A percentile compares a stretch with the other conserved stretches of the same genome.
Evolutionary conservation across 2,113 vertebrate species (phyloP).

Genomic region (Budorcas taxicolor): DNA sequence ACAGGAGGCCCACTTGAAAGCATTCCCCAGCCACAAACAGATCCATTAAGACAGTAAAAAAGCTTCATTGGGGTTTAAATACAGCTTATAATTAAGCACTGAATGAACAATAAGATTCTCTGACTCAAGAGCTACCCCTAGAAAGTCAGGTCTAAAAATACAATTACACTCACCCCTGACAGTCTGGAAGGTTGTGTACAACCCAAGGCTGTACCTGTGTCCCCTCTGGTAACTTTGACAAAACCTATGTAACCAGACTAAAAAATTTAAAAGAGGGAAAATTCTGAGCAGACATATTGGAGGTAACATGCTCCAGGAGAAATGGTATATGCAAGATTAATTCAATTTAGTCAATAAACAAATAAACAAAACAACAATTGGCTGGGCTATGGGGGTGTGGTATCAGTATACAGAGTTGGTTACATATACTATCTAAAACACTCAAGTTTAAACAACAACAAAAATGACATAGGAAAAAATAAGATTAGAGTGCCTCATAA

Average conservation of each 20-base stretch:
- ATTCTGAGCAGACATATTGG: background rate
- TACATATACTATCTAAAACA: background rate
- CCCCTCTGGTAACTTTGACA: background rate
- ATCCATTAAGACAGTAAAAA: background rate
- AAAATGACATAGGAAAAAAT: background rate
- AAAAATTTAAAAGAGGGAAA: background rate
- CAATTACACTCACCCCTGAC: background rate
- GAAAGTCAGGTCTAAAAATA: background rate
- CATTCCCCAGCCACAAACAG: background rate
- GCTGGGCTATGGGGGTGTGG: background rate
- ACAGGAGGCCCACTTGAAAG: background rate
- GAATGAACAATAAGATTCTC: background rate
- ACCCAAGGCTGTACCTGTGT: background rate
- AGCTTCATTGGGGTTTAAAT: background rate
- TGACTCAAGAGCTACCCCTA: background rate
- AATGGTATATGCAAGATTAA: background rate
- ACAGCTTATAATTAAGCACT: background rate
- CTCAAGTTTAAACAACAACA: background rate
- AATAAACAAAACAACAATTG: background rate
- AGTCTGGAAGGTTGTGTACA: background rate
- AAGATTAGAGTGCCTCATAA: background rate
- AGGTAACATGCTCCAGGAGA: background rate
- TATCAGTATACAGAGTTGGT: background rate
- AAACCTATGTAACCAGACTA: background rate
- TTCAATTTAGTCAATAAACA: background rate